Evolutionary conservation across 2,113 vertebrate species (phyloP).

Genomic region (Steatornis caripensis): DNA sequence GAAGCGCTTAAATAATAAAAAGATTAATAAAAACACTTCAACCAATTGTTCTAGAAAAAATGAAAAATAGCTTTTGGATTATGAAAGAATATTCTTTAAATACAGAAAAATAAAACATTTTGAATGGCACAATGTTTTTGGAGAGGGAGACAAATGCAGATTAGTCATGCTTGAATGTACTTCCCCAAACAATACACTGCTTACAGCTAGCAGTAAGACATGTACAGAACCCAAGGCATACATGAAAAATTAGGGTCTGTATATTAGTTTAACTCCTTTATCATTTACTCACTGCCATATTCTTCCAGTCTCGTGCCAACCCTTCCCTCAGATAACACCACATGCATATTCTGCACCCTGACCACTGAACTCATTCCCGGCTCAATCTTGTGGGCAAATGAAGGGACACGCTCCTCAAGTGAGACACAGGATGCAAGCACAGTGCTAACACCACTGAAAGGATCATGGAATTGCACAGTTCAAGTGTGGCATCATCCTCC

Average conservation of each 20-base stretch:
- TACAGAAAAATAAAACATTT: slow-evolving; percentile 34
- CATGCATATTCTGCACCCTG: not conserved
- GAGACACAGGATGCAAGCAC: not conserved
- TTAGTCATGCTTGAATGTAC: not conserved
- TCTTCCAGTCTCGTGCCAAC: not conserved
- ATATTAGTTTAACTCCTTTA: not conserved
- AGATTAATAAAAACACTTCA: slow-evolving; percentile 61
- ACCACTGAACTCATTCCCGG: not conserved
- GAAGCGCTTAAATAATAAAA: slow-evolving; percentile 51
- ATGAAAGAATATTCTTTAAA: slow-evolving; percentile 27
- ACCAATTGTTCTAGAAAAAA: slow-evolving; percentile 58
- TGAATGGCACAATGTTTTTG: not conserved
- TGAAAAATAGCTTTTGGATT: slow-evolving; percentile 38
- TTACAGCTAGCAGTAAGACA: not conserved
- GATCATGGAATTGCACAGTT: not conserved
- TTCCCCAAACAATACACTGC: slow-evolving; percentile 4
- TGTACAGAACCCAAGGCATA: not conserved
- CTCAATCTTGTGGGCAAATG: not conserved
- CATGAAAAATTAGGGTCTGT: not conserved
- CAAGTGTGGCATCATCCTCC: not conserved
- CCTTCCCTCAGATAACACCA: not conserved
- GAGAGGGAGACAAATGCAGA: not conserved
- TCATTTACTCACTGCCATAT: not conserved
- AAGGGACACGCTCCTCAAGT: not conserved
- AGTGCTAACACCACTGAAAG: fast-evolving